A percentile compares a stretch with the other conserved stretches of the same genome.
phyloP scores from a whole-genome alignment of 2,797 vertebrate species.

The Ceyx erithaca region DNA sequence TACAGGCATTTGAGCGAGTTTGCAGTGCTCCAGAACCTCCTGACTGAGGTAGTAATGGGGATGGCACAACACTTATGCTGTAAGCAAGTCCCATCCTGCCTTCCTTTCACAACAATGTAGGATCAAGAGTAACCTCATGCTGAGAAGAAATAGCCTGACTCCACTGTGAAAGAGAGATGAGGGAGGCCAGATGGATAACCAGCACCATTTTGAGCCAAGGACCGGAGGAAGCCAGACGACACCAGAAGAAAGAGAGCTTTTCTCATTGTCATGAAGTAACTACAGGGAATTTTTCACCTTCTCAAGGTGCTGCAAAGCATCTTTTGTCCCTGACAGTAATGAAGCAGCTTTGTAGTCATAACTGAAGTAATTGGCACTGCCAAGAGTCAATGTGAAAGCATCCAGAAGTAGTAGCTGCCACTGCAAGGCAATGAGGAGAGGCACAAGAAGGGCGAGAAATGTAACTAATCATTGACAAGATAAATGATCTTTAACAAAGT shows the following conservation, averaged over 20 bases:
- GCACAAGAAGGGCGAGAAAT: background rate
- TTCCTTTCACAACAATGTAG: background rate
- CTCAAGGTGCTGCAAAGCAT: background rate
- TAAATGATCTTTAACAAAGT: background rate
- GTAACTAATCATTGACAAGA: background rate
- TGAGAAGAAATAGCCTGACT: background rate
- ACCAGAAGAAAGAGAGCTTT: background rate
- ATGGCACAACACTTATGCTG: too few species aligned
- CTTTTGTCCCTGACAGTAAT: slow-evolving; percentile 1
- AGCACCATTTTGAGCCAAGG: background rate
- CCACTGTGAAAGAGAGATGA: background rate
- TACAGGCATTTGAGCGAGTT: too few species aligned
- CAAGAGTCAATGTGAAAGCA: background rate
- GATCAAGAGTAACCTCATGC: background rate
- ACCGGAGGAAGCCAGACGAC: background rate
- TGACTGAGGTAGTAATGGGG: too few species aligned
- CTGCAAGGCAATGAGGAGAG: background rate
- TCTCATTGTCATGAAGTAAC: background rate
- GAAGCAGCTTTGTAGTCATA: background rate
- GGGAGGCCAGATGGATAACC: background rate
- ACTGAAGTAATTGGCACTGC: background rate
- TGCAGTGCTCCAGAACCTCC: too few species aligned
- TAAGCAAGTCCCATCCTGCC: background rate
- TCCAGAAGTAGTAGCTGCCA: background rate
- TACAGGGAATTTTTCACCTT: background rate